These are phyloP conservation scores for Choreutis nemorana DNA, from an alignment of 2,888 invertebrate species.

Conservation along the genomic window DNA sequence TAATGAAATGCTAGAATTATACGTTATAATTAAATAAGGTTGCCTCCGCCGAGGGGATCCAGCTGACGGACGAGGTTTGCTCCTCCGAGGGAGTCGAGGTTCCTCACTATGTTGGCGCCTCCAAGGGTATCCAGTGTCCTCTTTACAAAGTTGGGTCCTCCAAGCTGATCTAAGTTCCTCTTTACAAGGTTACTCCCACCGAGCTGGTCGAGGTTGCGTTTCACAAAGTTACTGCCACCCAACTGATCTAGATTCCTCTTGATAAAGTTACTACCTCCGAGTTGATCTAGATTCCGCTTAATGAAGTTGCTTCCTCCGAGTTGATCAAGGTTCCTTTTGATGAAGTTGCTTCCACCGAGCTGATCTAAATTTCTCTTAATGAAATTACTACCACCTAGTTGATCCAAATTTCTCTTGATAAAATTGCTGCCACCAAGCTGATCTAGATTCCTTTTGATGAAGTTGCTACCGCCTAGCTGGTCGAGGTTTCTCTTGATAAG, in stretches of 20 bases:
- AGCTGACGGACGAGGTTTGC: slow-evolving; percentile 49
- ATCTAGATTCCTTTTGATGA: slow-evolving; percentile 15
- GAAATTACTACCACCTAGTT: slow-evolving; percentile 22
- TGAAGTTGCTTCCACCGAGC: slow-evolving; percentile 19
- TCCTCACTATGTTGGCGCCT: slow-evolving; percentile 46
- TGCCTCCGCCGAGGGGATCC: slow-evolving; percentile 48
- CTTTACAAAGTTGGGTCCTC: slow-evolving; percentile 40
- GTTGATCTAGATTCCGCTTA: slow-evolving; percentile 10
- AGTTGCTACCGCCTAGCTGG: slow-evolving; percentile 19
- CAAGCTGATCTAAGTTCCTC: slow-evolving; percentile 35
- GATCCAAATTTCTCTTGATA: slow-evolving; percentile 24
- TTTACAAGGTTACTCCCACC: slow-evolving; percentile 5
- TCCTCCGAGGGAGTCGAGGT: slow-evolving; percentile 44
- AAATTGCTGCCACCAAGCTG: slow-evolving; percentile 20
- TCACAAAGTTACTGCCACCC: slow-evolving; percentile 26
- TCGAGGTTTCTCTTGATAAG: slow-evolving; percentile 4
- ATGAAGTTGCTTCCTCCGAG: slow-evolving; percentile 11
- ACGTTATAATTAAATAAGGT: too few relatives aligned
- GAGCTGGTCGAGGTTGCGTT: slow-evolving; percentile 14
- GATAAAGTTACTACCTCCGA: slow-evolving; percentile 9
- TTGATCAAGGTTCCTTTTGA: slow-evolving; percentile 25
- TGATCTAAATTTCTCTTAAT: slow-evolving; percentile 16
- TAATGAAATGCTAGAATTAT: slow-evolving; percentile 4
- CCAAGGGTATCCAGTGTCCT: slow-evolving; percentile 25
- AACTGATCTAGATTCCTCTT: slow-evolving; percentile 13